Conservation (phyloP, 2,888 invertebrate species). For the Gastrophysa polygoni region DNA sequence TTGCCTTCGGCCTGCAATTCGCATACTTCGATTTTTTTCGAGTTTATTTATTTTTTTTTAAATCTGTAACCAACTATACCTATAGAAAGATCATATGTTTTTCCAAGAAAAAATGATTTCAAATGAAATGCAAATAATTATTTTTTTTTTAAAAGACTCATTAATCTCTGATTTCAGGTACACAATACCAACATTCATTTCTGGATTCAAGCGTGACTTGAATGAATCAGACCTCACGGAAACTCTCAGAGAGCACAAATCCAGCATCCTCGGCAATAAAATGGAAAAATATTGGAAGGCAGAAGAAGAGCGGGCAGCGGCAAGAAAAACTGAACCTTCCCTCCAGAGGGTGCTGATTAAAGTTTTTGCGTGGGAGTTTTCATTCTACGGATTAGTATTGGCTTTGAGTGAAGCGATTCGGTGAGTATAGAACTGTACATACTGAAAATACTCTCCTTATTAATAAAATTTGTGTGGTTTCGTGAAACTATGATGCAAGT, state of each 20-base stretch:
- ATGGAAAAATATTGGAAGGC: conserved; percentile 67
- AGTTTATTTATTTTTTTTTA: too few species aligned
- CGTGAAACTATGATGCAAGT: too few species aligned
- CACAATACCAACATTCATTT: conserved; percentile 71
- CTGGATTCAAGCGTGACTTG: conserved; percentile 71
- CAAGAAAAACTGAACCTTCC: conserved; percentile 63
- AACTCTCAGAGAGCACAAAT: conserved; percentile 72
- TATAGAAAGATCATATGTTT: too few species aligned
- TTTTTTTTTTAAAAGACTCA: too few species aligned
- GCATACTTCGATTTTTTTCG: too few species aligned
- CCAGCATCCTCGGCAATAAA: conserved; percentile 68
- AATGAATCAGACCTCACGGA: conserved; percentile 70
- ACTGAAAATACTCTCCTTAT: too few species aligned
- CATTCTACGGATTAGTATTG: conserved; percentile 68
- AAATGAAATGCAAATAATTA: too few species aligned
- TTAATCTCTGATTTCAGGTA: conserved; percentile 68
- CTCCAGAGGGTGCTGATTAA: conserved; percentile 64
- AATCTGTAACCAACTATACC: too few species aligned
- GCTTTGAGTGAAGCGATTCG: conserved; percentile 66
- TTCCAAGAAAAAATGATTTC: too few species aligned
- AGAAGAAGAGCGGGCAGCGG: conserved; percentile 60
- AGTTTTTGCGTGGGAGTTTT: conserved; percentile 67
- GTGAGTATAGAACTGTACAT: conserved; percentile 57
- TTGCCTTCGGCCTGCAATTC: too few species aligned
- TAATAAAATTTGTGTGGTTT: too few species aligned